Base-by-base conservation (phyloP, 2,113 vertebrate species). In the Alces alces region DNA sequence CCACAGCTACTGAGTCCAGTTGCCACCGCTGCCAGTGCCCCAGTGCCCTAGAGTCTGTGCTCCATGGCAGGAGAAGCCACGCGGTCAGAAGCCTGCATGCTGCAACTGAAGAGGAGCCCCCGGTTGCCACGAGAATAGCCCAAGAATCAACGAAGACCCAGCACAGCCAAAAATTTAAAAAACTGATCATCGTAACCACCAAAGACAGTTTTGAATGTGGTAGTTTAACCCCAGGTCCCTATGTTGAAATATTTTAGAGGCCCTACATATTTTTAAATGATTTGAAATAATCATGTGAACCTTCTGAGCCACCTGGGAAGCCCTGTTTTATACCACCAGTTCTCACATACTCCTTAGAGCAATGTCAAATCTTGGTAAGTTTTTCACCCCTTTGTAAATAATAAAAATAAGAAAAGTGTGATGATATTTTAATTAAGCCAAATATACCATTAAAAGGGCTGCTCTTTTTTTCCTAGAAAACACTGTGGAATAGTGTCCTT, bases 21-120 rank as follows among this genome's bases (percentile, higher is more conserved):
- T 27, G 39, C 6, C 0, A 1, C 39, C 0, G 0, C 12, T 8
- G 0, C 70, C 7, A 11, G 27, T 14, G 70, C 70, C 39, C 23
- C 39, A 27, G 39, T 7, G 39, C 70, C 39, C 39, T 4, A 7
- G 39, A 27, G 70, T 14, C 70, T 1, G 0, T 13, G 23, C 70
- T 43, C 39, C 70, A 7, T 1, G 2, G 7, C n/a, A 23, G 66
- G 21, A 43, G 70, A 43, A 43, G 12, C 36, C 70, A 2, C 1
- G 36, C 5, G 0, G 36, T 14, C 70, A 73, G 70, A 7, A 25
- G 70, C 70, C 39, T 43, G 70, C 23, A 2, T 0, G 4, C 70
- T 25, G 70, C 39, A 2, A 0, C 70, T 43, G 36, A 23, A 76
- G 70, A 4, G 3, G 2, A 43, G 70, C 70, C 39, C 70, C 23